phyloP scores from a whole-genome alignment of 92 coral and sea anemone genomes.

The Metridium senile region DNA sequence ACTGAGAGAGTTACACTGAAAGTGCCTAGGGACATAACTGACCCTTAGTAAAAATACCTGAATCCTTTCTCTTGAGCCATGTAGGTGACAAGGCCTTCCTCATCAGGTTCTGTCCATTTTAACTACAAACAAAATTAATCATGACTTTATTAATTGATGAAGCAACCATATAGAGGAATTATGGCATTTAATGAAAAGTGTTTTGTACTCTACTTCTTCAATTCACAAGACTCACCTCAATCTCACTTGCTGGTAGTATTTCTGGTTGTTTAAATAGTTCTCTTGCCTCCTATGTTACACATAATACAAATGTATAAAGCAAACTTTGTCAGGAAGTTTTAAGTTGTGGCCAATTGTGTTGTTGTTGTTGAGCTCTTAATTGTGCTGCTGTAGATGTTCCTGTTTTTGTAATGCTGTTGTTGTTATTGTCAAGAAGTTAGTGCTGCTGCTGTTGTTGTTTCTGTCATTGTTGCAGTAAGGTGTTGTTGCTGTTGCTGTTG shows the following conservation, averaged over 20 bases:
- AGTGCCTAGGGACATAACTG: no score
- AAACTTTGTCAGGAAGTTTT: no score
- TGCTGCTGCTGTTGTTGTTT: background rate
- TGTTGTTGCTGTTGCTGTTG: background rate
- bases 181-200: background rate
- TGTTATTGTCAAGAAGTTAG: background rate
- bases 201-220: background rate
- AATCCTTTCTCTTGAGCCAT: slow-evolving; percentile 93
- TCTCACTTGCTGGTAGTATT: slow-evolving; percentile 60
- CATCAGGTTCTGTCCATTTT: slow-evolving; percentile 92
- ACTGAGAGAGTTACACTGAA: no score
- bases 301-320: background rate
- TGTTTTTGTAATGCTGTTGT: background rate
- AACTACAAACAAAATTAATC: slow-evolving; percentile 42
- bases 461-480: background rate
- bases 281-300: slow-evolving; percentile 78
- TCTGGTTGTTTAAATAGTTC: slow-evolving; percentile 91
- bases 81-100: slow-evolving; percentile 73
- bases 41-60: slow-evolving; percentile 58
- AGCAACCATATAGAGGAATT: background rate
- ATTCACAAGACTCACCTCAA: slow-evolving; percentile 64
- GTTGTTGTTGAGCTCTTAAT: background rate
- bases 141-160: background rate
- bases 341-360: background rate
- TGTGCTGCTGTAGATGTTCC: background rate